These are phyloP conservation scores for Zaprionus inermis DNA, from an alignment of 1,140 invertebrate genomes.

Conservation along the genomic window DNA sequence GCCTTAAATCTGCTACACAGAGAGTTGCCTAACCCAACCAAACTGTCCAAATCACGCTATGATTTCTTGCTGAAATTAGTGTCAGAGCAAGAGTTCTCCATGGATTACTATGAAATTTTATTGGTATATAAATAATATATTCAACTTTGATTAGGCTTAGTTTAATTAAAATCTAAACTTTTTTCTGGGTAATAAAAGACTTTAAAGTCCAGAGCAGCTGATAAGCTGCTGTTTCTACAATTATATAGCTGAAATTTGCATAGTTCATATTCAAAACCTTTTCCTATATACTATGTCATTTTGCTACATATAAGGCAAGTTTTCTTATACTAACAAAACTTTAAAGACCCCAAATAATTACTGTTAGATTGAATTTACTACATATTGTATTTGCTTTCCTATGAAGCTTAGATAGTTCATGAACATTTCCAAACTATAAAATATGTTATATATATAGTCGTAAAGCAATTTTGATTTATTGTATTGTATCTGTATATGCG, in stretches of 20 bases:
- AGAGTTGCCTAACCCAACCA: neutral
- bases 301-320: no score
- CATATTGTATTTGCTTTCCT: no score
- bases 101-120: neutral
- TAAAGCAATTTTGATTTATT: neutral
- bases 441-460: no score
- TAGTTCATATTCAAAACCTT: neutral
- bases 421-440: no score
- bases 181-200: rapidly evolving
- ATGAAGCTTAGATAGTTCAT: no score
- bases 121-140: neutral
- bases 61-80: neutral
- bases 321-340: no score
- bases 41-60: neutral
- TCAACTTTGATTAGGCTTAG: neutral
- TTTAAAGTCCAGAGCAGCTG: neutral
- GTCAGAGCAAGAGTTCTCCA: neutral
- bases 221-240: neutral
- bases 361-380: no score
- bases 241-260: neutral
- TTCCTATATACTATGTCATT: no score
- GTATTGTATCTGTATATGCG: neutral
- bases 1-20: constrained; percentile 17
- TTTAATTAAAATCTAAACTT: neutral
- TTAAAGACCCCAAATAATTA: no score